These are phyloP conservation scores for Heliconius himera DNA, from an alignment of 1,140 invertebrate genomes.

Conservation along the genomic window DNA sequence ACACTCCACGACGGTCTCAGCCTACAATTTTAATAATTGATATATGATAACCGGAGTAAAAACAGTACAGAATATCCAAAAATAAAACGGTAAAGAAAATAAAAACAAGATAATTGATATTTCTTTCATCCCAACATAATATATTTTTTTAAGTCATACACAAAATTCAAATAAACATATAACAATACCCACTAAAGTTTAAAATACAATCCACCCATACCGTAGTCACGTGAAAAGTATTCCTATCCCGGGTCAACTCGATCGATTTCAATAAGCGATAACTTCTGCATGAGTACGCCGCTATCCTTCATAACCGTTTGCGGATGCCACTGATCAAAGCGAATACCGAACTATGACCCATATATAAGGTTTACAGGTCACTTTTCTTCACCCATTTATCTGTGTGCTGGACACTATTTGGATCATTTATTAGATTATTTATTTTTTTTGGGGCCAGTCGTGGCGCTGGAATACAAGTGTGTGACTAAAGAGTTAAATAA, in stretches of 20 bases:
- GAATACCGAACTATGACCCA: slow-evolving; percentile 29
- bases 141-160: no score
- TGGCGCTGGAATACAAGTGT: background rate
- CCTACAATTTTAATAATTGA: no score
- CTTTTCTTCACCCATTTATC: background rate
- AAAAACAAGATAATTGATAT: no score
- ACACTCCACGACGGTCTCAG: no score
- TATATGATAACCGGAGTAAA: no score
- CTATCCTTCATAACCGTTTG: slow-evolving; percentile 54
- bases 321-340: slow-evolving; percentile 57
- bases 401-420: background rate
- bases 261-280: slow-evolving; percentile 76
- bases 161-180: background rate
- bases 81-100: no score
- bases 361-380: slow-evolving; percentile 1
- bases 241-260: slow-evolving; percentile 45
- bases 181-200: slow-evolving; percentile 23
- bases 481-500: no score
- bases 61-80: no score
- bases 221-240: slow-evolving; percentile 52
- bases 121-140: no score
- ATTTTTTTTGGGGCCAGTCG: background rate
- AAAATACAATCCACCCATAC: slow-evolving; percentile 28
- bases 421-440: background rate
- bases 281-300: slow-evolving; percentile 64